phyloP scores from a whole-genome alignment of 2,113 vertebrate genomes.

The Ciconia maguari region DNA sequence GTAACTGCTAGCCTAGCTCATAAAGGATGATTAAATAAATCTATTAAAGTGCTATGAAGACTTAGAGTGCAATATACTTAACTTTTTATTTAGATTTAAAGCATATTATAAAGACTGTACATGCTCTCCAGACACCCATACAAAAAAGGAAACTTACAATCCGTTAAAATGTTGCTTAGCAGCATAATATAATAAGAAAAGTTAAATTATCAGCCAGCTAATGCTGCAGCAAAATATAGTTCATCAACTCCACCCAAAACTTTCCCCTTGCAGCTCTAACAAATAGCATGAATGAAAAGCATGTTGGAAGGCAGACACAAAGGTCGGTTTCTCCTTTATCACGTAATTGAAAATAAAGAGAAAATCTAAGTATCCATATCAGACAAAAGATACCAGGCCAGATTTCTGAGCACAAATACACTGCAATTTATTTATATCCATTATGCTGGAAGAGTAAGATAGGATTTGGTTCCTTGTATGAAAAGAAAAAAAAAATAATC shows the following conservation, averaged over 20 bases:
- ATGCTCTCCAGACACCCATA: conserved; percentile 39
- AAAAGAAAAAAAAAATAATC: not conserved
- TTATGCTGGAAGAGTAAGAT: not conserved
- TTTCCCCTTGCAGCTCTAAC: not conserved
- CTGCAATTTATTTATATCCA: not conserved
- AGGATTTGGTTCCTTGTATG: not conserved
- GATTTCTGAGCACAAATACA: not conserved
- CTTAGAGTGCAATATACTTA: not conserved
- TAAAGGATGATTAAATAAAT: conserved; percentile 48
- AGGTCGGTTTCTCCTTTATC: not conserved
- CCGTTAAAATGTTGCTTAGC: conserved; percentile 28
- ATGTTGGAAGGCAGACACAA: not conserved
- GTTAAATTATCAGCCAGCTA: conserved; percentile 21
- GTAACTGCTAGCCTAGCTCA: not conserved
- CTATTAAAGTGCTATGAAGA: conserved; percentile 4
- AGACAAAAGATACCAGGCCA: not conserved
- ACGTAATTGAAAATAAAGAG: not conserved
- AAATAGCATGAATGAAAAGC: not conserved
- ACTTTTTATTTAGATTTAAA: conserved; percentile 59
- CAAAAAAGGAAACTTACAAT: not conserved
- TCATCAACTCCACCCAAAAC: not conserved
- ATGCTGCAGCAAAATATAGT: not conserved
- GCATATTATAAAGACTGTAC: not conserved
- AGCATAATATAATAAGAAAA: not conserved
- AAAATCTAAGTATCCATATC: not conserved